These are phyloP conservation scores for Ceratoteleas bidentatus DNA, from an alignment of 1,140 invertebrate genomes.

Conservation along the genomic window DNA sequence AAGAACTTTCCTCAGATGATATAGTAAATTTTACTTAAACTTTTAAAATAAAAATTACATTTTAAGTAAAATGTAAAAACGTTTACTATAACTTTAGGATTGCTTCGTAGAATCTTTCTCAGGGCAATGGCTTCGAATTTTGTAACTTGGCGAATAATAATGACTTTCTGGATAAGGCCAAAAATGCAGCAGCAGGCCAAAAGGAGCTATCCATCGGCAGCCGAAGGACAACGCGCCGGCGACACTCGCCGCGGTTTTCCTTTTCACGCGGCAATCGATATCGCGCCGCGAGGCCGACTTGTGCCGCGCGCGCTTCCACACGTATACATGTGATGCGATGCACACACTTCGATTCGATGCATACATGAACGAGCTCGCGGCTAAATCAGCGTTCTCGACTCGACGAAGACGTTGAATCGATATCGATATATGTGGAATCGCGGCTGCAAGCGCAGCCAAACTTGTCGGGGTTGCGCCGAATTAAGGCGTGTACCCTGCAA, in stretches of 20 bases:
- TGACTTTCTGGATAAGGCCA: constrained; percentile 19
- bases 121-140: too few relatives aligned
- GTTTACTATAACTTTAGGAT: too few relatives aligned
- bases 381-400: constrained; percentile 26
- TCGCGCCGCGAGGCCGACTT: constrained; percentile 49
- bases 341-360: too few relatives aligned
- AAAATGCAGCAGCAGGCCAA: constrained; percentile 26
- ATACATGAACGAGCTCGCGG: constrained; percentile 36
- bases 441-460: constrained; percentile 8
- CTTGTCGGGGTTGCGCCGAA: constrained; percentile 26
- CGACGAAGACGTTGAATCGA: constrained; percentile 29
- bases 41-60: too few relatives aligned
- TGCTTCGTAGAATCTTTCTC: too few relatives aligned
- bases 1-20: too few relatives aligned
- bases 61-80: too few relatives aligned
- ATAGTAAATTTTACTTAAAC: too few relatives aligned
- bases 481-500: neutral
- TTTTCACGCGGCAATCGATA: constrained; percentile 65
- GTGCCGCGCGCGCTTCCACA: constrained; percentile 42
- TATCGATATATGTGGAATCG: constrained; percentile 47
- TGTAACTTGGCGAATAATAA: neutral
- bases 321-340: constrained; percentile 3
- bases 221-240: constrained; percentile 60
- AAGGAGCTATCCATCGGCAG: constrained; percentile 55
- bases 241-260: constrained; percentile 61